Conservation (phyloP, 2,113 vertebrate genomes). For the rat (Rattus norvegicus) region DNA sequence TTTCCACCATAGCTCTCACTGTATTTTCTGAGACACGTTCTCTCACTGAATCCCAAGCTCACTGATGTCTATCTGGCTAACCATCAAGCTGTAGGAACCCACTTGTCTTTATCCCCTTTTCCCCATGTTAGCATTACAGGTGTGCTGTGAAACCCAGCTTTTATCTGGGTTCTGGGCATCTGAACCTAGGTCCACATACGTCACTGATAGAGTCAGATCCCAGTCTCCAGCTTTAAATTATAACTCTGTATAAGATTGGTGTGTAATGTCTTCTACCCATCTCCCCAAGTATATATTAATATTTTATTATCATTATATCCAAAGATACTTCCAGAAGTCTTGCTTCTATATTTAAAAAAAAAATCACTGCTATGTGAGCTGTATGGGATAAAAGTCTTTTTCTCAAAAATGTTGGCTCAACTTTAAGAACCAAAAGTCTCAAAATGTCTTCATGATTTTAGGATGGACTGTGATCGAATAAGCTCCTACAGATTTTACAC, state of each 20-base stretch:
- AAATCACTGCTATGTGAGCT: not conserved
- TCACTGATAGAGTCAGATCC: not conserved
- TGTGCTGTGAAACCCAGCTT: not conserved
- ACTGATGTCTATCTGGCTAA: not conserved
- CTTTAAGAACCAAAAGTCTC: not conserved
- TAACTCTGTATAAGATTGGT: not conserved
- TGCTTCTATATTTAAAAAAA: not conserved
- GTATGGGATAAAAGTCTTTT: not conserved
- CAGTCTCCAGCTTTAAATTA: not conserved
- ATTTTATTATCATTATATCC: not conserved
- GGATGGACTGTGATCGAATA: not conserved
- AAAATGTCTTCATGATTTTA: not conserved
- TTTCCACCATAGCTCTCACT: not conserved
- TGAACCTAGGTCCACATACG: not conserved
- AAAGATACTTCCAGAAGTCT: not conserved
- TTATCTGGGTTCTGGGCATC: no score
- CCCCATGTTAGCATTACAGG: no score
- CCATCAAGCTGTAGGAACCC: no score
- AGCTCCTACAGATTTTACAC: not conserved
- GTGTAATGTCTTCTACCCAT: not conserved
- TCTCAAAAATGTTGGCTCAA: not conserved
- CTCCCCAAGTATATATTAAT: not conserved
- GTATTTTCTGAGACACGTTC: not conserved
- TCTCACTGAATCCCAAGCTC: no score
- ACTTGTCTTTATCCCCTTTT: not conserved